Evolutionary conservation across 2,888 invertebrate genomes (phyloP), one percentile per base, ranked within the genome.

Genomic region (Spilosoma lubricipeda): DNA sequence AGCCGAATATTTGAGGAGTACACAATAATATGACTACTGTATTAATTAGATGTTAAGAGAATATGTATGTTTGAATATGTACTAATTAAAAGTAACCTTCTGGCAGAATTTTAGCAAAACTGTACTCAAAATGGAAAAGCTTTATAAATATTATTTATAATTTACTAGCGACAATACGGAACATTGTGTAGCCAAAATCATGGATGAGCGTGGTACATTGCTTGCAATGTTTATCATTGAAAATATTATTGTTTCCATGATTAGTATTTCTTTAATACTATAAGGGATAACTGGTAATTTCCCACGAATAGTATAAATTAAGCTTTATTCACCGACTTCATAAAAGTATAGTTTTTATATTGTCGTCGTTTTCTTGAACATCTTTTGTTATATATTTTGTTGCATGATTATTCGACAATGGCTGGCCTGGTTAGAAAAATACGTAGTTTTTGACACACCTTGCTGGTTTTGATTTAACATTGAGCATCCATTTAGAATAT

Each of bases 11-110:
- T 8, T n/a, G 23, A 56, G 2, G 9, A n/a, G 8, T 56, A 56
- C 56, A n/a, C n/a, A 56, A n/a, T 23, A 7, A 52, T 20, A 42
- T 42, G 52, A 8, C 52, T 23, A 23, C 23, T 52, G 11, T 27
- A 27, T 13, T 27, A 77, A 80, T 74, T 18, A 45, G 15, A 27
- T 39, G 9, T 18, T 27, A 67, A 7, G 45, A 67, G 45, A 20
- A 45, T 27, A 27, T 36, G 5, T 7, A 36, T 42, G 3, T 68
- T 23, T n/a, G n/a, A n/a, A n/a, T n/a, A n/a, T n/a, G n/a, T 52
- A 27, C 15, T 4, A 59, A 27, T 56, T 9, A 39, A 59, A 59
- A 70, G 36, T 39, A 30, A n/a, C 59, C 59, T 42, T 59, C 20
- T 70, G 13, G 11, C 36, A 36, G 20, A 33, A 18, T 9, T 13